A percentile compares a stretch with the other conserved stretches of the same genome.
phyloP scores from a whole-genome alignment of 2,888 invertebrate genomes.

The Athripsodes cinereus region DNA sequence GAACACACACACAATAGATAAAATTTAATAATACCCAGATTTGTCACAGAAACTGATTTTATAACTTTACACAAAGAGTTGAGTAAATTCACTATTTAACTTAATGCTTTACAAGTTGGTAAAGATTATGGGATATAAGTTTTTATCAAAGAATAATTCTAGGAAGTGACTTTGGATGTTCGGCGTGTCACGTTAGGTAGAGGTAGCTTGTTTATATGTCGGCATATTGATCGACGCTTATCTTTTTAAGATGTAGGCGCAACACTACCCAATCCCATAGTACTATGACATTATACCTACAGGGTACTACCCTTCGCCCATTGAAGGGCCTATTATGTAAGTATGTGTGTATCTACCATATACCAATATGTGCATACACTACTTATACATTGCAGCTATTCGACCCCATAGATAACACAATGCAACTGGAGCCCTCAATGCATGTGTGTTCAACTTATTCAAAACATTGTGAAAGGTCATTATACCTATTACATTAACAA shows the following conservation, averaged over 20 bases:
- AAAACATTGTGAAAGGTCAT: too few relatives aligned
- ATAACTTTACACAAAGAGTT: not conserved
- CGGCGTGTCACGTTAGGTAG: conserved; percentile 15
- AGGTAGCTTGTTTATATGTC: conserved; percentile 22
- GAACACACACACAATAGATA: too few relatives aligned
- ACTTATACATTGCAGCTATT: not conserved
- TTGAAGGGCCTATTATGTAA: not conserved
- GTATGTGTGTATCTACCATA: not conserved
- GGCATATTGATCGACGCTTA: conserved; percentile 27
- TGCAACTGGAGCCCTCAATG: too few relatives aligned
- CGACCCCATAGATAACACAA: too few relatives aligned
- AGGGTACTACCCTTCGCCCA: not conserved
- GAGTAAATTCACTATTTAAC: not conserved
- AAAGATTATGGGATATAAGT: conserved; percentile 6
- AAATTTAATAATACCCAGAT: too few relatives aligned
- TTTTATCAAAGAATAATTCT: conserved; percentile 15
- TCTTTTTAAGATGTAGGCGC: conserved; percentile 27
- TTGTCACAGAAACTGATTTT: too few relatives aligned
- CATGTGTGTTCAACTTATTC: too few relatives aligned
- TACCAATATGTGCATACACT: not conserved
- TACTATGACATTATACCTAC: not conserved
- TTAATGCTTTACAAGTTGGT: not conserved
- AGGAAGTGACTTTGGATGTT: conserved; percentile 14
- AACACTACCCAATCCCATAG: conserved; percentile 7
- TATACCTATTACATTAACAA: too few relatives aligned